Base-by-base conservation (phyloP, 2,113 vertebrate genomes). In the Lampris megalopsis region DNA sequence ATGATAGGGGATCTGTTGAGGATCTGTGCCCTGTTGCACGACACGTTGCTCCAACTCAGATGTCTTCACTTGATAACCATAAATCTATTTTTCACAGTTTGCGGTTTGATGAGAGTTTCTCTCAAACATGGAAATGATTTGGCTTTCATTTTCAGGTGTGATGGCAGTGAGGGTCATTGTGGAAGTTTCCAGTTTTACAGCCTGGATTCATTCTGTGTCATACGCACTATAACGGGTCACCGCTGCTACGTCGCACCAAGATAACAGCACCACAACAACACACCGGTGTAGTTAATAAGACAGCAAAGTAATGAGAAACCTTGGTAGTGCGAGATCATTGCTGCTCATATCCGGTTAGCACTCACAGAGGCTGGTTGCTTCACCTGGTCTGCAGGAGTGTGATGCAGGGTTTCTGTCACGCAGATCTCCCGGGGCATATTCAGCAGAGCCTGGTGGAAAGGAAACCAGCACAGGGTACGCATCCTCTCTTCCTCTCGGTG, bases 401-500 rank as follows among this genome's bases (percentile, higher is more conserved):
- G 35, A 57, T 36, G 3, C 36, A 59, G 43, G 7, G 13, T 38
- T 6, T 43, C 50, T 24, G 4, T 38, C n/a, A 5, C 37, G 24
- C 35, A 59, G 49, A 71, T 81, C 68, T 6, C 50, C 10, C 24
- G 59, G 37, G n/a, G 13, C 41, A 4, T n/a, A 42, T 35, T 68
- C 45, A 68, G 71, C 71, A 71, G 37, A 72, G 41, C 49, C 47
- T 56, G 6, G 41, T 24, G 54, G 74, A 79, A 75, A 71, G 41
- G 58, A 10, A 64, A 57, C 58, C 7, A 53, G 36, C 41, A 24
- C 52, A 82, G 8, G 75, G 49, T 43, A 41, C 52, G 73, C 77
- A 56, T 71, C 60, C 71, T 50, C 60, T 47, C 38, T 69, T 80
- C 76, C 73, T 85, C 64, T 76, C 81, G 69, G 84, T 81, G 81